Evolutionary conservation across 2,113 vertebrate species (phyloP), one percentile per base, ranked within the genome.

Genomic region (Leuciscus idus): DNA sequence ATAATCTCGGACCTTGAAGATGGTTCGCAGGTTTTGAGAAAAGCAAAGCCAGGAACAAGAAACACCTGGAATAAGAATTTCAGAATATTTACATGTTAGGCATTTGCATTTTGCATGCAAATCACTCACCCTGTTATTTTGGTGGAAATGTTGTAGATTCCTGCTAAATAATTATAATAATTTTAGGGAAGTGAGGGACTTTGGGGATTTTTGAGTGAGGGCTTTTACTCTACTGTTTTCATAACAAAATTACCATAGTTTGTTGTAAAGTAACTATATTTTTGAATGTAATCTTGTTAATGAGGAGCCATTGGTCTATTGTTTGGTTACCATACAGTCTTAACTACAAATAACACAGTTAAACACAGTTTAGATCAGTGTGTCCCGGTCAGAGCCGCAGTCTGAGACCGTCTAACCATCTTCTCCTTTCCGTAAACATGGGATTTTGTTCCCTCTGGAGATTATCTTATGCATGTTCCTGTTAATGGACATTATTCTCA

Each of bases 401-500:
- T 21, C 26, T 62, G 48, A 33, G 26, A 55, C 2, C 15, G 6
- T 50, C 43, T 48, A 17, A 48, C 72, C 43, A 28, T 75, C 73
- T 50, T 75, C 43, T 77, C 4, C 55, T 57, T 57, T 9, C 68
- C 13, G 23, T 28, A 46, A 26, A 68, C 59, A 82, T 70, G 6
- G 39, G 26, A 43, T 68, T 82, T 66, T 33, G 8, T 66, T 30
- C 46, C 43, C 62, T 68, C 80, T 30, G 28, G 39, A 82, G 80
- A 36, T 82, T 86, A 86, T 89, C 59, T 83, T 74, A 61, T 81
- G 78, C 48, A 83, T 88, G 73, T 83, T 62, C 17, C 66, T 78
- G 85, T 85, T 76, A 87, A 81, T 87, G 84, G 89, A 89, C 57
- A 89, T 86, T 82, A 77, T 80, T 28, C 36, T 0, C 59, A 62